A percentile compares a stretch with the other conserved stretches of the same genome.
phyloP scores from a whole-genome alignment of 2,113 vertebrate species.

The Myrmecobius fasciatus region DNA sequence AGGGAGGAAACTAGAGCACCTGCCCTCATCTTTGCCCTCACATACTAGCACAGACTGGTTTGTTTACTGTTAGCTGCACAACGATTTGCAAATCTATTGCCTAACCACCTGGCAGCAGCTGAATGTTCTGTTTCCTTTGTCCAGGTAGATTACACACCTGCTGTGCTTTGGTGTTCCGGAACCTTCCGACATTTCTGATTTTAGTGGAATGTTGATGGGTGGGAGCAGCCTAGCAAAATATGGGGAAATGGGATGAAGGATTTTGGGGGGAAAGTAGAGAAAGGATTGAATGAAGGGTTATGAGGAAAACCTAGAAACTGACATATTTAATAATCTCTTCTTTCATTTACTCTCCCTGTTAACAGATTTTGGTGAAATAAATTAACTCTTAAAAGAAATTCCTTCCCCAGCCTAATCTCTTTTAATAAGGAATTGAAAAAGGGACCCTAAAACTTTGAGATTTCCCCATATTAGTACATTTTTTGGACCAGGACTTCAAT shows the following conservation, averaged over 20 bases:
- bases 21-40: background rate
- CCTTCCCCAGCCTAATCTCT: background rate
- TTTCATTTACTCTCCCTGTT: background rate
- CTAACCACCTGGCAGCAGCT: conserved; percentile 12
- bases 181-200: background rate
- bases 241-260: background rate
- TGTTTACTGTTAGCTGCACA: background rate
- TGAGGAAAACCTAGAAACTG: background rate
- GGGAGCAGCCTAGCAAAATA: background rate
- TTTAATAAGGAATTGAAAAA: background rate
- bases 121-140: background rate
- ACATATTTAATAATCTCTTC: background rate
- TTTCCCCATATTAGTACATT: background rate
- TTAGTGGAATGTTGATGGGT: background rate
- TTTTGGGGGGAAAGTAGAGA: background rate
- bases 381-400: background rate
- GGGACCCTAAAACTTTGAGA: background rate
- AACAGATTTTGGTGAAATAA: background rate
- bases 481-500: background rate
- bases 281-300: background rate
- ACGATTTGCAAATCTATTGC: background rate
- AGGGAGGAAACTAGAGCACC: background rate
- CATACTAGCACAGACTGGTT: background rate
- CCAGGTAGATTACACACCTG: background rate
- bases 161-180: background rate